Percentiles rank a stretch among this genome's conserved stretches.
phyloP scores from a whole-genome alignment of 2,888 invertebrate genomes.

The Meandrusa payeni region DNA sequence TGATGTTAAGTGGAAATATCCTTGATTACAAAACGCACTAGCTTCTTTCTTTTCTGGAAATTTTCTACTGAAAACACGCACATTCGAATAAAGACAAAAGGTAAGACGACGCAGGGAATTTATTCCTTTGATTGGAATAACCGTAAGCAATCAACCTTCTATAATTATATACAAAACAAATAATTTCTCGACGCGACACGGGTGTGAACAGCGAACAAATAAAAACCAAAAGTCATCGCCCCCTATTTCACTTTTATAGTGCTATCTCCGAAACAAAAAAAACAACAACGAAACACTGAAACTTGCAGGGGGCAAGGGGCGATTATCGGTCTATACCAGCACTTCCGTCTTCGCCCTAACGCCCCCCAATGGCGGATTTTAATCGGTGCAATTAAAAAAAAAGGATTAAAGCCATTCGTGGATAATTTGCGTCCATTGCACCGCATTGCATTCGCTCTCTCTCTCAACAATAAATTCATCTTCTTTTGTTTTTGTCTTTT shows the following conservation, averaged over 20 bases:
- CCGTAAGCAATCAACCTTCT: no score
- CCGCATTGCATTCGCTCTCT: slow-evolving; percentile 35
- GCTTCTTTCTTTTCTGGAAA: no score
- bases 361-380: slow-evolving; percentile 30
- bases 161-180: no score
- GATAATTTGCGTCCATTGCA: slow-evolving; percentile 40
- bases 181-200: neutral
- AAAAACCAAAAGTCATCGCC: slow-evolving; percentile 6
- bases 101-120: no score
- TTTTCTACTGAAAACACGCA: no score
- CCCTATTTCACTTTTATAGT: slow-evolving; percentile 16
- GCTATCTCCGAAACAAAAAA: slow-evolving; percentile 15
- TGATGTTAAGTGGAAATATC: no score
- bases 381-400: slow-evolving; percentile 39
- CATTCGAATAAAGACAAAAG: no score
- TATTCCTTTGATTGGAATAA: no score
- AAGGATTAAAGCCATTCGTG: slow-evolving; percentile 22
- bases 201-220: neutral
- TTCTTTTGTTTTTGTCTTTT: slow-evolving; percentile 10
- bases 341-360: slow-evolving; percentile 30
- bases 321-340: slow-evolving; percentile 38
- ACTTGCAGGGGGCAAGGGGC: slow-evolving; percentile 22
- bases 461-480: slow-evolving; percentile 12
- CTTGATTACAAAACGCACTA: no score
- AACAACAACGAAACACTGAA: slow-evolving; percentile 13